Evolutionary conservation across 2,888 invertebrate genomes (phyloP).

Genomic region (Aphodius sticticus): DNA sequence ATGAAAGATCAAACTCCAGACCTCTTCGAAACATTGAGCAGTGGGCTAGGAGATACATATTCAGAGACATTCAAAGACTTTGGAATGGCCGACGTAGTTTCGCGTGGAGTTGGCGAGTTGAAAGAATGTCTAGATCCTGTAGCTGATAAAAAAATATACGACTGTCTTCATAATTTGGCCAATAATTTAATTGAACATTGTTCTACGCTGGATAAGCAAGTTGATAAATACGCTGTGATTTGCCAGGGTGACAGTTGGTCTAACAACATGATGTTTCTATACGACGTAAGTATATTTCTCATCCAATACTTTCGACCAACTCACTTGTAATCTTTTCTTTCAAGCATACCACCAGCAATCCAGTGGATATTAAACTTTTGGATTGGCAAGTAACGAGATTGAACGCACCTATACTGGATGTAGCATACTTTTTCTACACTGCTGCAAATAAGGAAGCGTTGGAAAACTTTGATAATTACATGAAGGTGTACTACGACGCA

Average conservation of each 20-base stretch:
- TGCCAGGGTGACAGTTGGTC: conserved; percentile 42
- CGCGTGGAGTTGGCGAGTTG: conserved; percentile 13
- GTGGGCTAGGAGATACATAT: conserved; percentile 17
- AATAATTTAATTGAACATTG: conserved; percentile 17
- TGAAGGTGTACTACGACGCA: conserved; percentile 51
- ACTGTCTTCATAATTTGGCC: conserved; percentile 22
- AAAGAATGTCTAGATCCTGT: conserved; percentile 13
- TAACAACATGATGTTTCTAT: conserved; percentile 41
- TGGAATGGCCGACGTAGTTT: conserved; percentile 17
- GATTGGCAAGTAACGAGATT: conserved; percentile 48
- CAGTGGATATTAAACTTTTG: conserved; percentile 40
- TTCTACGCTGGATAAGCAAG: background rate
- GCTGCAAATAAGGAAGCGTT: conserved; percentile 49
- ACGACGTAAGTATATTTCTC: conserved; percentile 32
- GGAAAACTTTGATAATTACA: conserved; percentile 47
- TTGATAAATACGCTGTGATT: conserved; percentile 29
- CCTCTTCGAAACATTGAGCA: conserved; percentile 14
- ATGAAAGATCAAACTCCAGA: conserved; percentile 48
- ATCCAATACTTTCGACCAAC: no score
- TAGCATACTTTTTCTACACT: conserved; percentile 52
- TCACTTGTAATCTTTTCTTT: background rate
- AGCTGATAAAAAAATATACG: conserved; percentile 26
- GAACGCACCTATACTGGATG: conserved; percentile 48
- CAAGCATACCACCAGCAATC: conserved; percentile 15
- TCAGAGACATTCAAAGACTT: conserved; percentile 30